phyloP scores from a whole-genome alignment of 2,797 vertebrate genomes.

The Microcaecilia unicolor region DNA sequence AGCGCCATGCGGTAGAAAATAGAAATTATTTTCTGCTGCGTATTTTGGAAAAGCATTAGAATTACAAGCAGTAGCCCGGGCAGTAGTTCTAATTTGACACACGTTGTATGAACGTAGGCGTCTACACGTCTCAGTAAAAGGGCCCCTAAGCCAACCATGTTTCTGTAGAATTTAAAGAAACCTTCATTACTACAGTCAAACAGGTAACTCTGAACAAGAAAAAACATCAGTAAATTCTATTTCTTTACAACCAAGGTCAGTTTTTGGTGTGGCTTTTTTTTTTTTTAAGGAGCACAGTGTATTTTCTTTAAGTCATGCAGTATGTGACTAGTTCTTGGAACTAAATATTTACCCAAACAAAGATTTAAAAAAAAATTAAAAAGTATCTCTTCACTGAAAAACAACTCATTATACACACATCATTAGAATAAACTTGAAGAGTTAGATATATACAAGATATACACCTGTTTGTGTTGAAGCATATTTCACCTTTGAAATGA shows the following conservation, averaged over 20 bases:
- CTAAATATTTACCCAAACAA: constrained; percentile 20
- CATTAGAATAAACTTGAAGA: constrained; percentile 20
- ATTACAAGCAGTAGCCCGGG: too few species aligned
- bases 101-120: too few species aligned
- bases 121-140: too few species aligned
- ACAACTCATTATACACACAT: constrained; percentile 23
- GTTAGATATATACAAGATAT: constrained; percentile 17
- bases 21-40: too few species aligned
- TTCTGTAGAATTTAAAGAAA: constrained; percentile 10
- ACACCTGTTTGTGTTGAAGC: too few species aligned
- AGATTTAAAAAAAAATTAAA: too few species aligned
- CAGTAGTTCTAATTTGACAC: too few species aligned
- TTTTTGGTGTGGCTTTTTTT: constrained; percentile 18
- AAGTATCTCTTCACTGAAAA: constrained; percentile 19
- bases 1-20: too few species aligned
- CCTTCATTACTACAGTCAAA: constrained; percentile 31
- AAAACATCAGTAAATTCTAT: constrained; percentile 13
- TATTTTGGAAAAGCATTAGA: too few species aligned
- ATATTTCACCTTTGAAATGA: constrained; percentile 23
- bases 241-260: constrained; percentile 32
- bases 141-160: constrained; percentile 3
- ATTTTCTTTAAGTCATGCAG: constrained; percentile 36
- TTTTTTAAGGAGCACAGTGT: constrained; percentile 27
- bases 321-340: constrained; percentile 18
- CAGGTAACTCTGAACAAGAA: constrained; percentile 16